Evolutionary conservation across 2,888 invertebrate species (phyloP).

Genomic region (Linyphia triangularis): DNA sequence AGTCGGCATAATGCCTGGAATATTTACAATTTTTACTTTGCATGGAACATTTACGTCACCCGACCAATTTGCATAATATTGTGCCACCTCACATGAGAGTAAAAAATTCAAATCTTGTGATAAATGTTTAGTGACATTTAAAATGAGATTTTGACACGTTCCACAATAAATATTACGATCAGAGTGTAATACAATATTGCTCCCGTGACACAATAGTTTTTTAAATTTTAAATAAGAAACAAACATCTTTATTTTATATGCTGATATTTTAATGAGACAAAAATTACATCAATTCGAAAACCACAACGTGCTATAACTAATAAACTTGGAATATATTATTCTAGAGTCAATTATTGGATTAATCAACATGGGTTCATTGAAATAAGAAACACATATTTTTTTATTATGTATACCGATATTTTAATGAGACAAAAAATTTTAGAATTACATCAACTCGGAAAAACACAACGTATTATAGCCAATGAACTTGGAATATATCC

Average conservation of each 20-base stretch:
- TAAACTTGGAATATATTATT: too few relatives aligned
- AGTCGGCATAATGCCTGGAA: conserved; percentile 23
- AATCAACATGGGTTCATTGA: too few relatives aligned
- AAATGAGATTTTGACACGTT: conserved; percentile 4
- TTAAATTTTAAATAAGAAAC: conserved; percentile 6
- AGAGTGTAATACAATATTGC: not conserved
- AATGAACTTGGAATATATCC: not conserved
- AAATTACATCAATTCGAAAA: too few relatives aligned
- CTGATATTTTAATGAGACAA: too few relatives aligned
- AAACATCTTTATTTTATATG: conserved; percentile 46
- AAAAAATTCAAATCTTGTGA: not conserved
- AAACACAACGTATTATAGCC: not conserved
- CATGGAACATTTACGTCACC: conserved; percentile 24
- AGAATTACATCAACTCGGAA: not conserved
- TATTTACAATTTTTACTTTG: not conserved
- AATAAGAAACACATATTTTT: too few relatives aligned
- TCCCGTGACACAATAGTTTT: conserved; percentile 22
- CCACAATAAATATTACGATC: not conserved
- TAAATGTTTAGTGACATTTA: conserved; percentile 22
- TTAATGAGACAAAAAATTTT: conserved; percentile 10
- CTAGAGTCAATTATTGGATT: too few relatives aligned
- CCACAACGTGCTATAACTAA: too few relatives aligned
- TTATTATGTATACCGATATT: conserved; percentile 19
- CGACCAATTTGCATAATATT: conserved; percentile 21
- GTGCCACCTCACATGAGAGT: conserved; percentile 27